phyloP scores from a whole-genome alignment of 2,888 invertebrate species.

The Syrista parreyssii region DNA sequence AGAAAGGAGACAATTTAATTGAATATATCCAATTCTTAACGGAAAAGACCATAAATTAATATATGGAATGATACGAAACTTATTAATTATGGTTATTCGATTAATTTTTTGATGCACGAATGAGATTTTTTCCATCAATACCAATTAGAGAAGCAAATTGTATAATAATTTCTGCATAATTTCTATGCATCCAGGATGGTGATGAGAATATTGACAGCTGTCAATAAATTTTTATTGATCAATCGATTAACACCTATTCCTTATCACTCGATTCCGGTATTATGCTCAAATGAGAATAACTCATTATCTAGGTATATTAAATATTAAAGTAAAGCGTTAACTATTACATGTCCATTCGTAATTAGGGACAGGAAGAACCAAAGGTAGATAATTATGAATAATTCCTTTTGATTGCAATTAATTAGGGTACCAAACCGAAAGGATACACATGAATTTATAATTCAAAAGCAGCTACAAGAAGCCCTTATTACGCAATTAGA shows the following conservation, averaged over 20 bases:
- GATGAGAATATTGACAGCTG: not conserved
- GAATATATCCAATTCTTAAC: not conserved
- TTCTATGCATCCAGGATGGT: not conserved
- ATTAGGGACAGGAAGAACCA: not conserved
- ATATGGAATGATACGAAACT: not conserved
- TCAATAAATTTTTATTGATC: not conserved
- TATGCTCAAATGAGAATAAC: not conserved
- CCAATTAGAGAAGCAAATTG: not conserved
- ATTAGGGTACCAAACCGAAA: not conserved
- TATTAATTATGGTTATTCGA: not conserved
- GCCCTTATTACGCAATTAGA: not conserved
- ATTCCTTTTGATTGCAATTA: not conserved
- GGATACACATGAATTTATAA: not conserved
- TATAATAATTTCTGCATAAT: not conserved
- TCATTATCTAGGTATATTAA: not conserved
- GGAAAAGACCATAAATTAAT: not conserved
- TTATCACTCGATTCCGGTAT: not conserved
- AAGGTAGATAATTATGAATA: not conserved
- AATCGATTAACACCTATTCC: not conserved
- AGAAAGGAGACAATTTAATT: not conserved
- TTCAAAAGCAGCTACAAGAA: not conserved
- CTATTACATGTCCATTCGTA: not conserved
- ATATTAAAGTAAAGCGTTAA: not conserved
- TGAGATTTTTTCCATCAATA: not conserved
- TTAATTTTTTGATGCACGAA: not conserved